phyloP scores from a whole-genome alignment of 2,888 invertebrate species.

The Pseudococcus longispinus region DNA sequence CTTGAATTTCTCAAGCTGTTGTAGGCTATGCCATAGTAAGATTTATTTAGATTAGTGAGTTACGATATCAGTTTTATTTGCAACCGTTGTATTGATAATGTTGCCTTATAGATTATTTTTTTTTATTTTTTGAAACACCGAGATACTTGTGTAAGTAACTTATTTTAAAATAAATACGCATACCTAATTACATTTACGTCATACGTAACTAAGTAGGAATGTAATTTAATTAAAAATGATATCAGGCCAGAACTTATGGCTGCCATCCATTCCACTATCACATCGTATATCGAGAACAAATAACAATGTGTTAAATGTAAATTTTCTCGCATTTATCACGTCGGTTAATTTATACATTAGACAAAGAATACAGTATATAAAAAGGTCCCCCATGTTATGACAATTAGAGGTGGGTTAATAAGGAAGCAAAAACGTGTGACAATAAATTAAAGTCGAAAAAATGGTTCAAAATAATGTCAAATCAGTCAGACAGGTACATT shows the following conservation, averaged over 20 bases:
- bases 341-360: neutral
- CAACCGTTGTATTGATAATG: neutral
- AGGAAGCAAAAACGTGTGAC: neutral
- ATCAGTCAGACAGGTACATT: neutral
- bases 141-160: neutral
- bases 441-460: neutral
- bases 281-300: neutral
- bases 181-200: neutral
- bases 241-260: neutral
- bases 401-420: neutral
- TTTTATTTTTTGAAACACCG: neutral
- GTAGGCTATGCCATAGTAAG: neutral
- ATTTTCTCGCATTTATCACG: neutral
- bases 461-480: neutral
- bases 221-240: neutral
- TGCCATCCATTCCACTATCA: neutral
- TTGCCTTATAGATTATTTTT: neutral
- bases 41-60: neutral
- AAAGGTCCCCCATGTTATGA: neutral
- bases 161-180: neutral
- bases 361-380: neutral
- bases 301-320: neutral
- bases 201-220: neutral
- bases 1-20: neutral
- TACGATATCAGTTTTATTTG: neutral